phyloP scores from a whole-genome alignment of 2,888 invertebrate species.

The Arctia plantaginis region DNA sequence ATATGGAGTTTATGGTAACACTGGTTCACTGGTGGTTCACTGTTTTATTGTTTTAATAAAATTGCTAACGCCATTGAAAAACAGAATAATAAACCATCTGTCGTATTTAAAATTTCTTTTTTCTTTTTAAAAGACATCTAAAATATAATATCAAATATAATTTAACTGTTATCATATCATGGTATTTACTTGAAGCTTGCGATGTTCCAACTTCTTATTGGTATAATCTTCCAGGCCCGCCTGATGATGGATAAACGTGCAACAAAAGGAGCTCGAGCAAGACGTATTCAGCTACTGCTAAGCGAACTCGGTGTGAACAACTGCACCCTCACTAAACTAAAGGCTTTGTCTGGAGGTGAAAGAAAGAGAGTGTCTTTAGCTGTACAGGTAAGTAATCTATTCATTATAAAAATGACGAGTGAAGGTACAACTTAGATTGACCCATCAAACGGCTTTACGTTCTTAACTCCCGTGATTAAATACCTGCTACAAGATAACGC shows the following conservation, averaged over 20 bases:
- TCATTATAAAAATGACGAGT: background rate
- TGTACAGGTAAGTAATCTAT: slow-evolving; percentile 89
- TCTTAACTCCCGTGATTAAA: background rate
- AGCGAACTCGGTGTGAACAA: slow-evolving; percentile 90
- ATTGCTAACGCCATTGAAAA: no score
- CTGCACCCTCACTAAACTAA: slow-evolving; percentile 90
- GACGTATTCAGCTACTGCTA: slow-evolving; percentile 79
- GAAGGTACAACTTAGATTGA: background rate
- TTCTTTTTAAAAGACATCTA: no score
- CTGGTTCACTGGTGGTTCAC: no score
- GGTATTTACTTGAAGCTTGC: background rate
- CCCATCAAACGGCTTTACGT: background rate
- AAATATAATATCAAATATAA: no score
- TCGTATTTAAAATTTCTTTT: no score
- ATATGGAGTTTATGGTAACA: slow-evolving; percentile 95
- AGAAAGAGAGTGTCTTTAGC: slow-evolving; percentile 94
- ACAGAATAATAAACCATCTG: no score
- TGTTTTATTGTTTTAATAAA: no score
- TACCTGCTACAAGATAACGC: background rate
- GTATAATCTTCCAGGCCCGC: slow-evolving; percentile 85
- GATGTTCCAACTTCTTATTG: background rate
- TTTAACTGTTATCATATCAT: background rate
- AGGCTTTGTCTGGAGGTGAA: slow-evolving; percentile 95
- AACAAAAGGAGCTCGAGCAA: slow-evolving; percentile 67
- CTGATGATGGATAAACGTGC: slow-evolving; percentile 90